Conservation (phyloP, 2,888 invertebrate species). For the Hydrotaea diabolus region DNA sequence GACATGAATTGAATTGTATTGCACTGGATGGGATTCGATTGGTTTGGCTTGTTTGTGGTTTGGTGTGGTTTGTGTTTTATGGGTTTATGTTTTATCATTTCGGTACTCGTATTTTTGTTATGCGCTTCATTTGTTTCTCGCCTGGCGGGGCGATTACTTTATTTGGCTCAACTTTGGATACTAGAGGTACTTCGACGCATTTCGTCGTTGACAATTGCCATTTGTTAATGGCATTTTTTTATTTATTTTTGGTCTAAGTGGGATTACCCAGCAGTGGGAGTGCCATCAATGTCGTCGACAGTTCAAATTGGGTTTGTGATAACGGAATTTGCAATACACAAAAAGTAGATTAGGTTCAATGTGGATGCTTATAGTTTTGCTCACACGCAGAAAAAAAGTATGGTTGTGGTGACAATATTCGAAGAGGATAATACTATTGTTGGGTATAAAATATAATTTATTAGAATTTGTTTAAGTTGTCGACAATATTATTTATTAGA, state of each 20-base stretch:
- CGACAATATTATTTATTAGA: too few species aligned
- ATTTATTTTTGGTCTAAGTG: background rate
- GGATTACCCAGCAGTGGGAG: conserved; percentile 9
- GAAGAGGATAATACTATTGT: too few species aligned
- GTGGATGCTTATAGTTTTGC: conserved; percentile 1
- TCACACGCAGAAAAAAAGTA: too few species aligned
- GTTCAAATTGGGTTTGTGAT: background rate
- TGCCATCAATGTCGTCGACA: background rate
- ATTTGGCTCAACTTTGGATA: too few species aligned
- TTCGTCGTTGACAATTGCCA: conserved; percentile 13
- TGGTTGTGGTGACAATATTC: too few species aligned
- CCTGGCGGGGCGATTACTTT: background rate
- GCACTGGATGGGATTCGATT: background rate
- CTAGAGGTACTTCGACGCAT: background rate
- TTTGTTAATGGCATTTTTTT: conserved; percentile 5
- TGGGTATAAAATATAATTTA: too few species aligned
- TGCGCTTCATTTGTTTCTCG: background rate
- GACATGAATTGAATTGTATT: conserved; percentile 43
- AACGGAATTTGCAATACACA: conserved; percentile 13
- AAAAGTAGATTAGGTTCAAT: conserved; percentile 4
- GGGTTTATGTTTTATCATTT: background rate
- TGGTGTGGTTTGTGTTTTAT: background rate
- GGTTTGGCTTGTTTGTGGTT: too few species aligned
- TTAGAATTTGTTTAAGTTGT: too few species aligned
- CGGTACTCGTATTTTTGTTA: too few species aligned